These are phyloP conservation scores for Tor tambroides DNA, from an alignment of 2,113 vertebrate genomes.

Conservation along the genomic window DNA sequence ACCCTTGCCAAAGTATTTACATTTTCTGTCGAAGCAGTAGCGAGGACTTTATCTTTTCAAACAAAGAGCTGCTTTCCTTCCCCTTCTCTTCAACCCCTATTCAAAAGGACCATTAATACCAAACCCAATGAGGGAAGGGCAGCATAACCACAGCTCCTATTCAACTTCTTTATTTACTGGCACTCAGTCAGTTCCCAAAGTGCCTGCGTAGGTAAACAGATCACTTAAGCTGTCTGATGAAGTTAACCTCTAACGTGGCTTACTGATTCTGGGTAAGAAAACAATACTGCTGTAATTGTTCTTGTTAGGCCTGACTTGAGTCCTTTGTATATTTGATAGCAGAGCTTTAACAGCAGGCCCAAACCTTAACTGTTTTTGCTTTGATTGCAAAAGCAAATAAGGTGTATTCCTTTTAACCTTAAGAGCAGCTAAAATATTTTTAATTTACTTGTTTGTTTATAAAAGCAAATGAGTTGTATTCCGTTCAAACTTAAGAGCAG, in stretches of 20 bases:
- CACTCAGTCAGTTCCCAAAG: slow-evolving; percentile 69
- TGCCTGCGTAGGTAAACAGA: slow-evolving; percentile 54
- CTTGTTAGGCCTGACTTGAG: neutral
- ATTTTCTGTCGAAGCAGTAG: slow-evolving; percentile 55
- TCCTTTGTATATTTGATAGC: neutral
- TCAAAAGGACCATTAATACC: slow-evolving; percentile 71
- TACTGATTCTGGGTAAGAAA: slow-evolving; percentile 34
- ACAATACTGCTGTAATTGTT: neutral
- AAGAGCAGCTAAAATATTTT: neutral
- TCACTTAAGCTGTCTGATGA: slow-evolving; percentile 22
- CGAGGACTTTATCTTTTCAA: slow-evolving; percentile 68
- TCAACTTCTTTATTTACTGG: slow-evolving; percentile 78
- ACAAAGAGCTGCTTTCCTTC: slow-evolving; percentile 80
- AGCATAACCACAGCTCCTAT: slow-evolving; percentile 65
- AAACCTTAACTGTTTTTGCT: neutral
- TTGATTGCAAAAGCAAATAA: neutral
- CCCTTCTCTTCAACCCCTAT: slow-evolving; percentile 70
- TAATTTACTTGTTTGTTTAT: neutral
- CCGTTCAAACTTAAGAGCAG: neutral
- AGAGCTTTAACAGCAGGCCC: neutral
- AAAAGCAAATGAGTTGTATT: neutral
- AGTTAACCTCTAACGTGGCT: neutral
- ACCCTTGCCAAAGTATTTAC: slow-evolving; percentile 47
- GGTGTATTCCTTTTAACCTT: neutral
- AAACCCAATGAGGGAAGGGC: slow-evolving; percentile 67